Evolutionary conservation across 2,113 vertebrate species (phyloP).

Genomic region (Leucopsar rothschildi): DNA sequence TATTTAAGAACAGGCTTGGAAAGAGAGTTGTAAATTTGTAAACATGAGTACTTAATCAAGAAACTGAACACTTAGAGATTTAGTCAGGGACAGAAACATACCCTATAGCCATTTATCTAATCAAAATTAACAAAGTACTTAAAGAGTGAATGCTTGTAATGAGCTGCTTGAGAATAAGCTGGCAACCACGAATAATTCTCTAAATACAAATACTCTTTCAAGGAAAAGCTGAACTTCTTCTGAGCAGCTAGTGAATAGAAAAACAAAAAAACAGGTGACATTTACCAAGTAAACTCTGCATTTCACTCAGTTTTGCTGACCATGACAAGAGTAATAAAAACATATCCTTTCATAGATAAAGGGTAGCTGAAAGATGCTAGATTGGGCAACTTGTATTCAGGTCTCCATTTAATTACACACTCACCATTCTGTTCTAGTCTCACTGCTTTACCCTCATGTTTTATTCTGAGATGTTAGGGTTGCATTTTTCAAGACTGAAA

Average conservation of each 20-base stretch:
- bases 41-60: conserved; percentile 23
- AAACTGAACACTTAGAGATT: conserved; percentile 14
- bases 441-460: not conserved
- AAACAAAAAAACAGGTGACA: conserved; percentile 40
- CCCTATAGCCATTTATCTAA: conserved; percentile 48
- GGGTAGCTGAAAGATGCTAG: not conserved
- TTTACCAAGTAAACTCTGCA: conserved; percentile 19
- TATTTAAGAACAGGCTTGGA: not conserved
- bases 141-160: conserved; percentile 2
- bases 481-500: conserved; percentile 18
- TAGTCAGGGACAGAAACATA: not conserved
- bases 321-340: not conserved
- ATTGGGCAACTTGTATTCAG: not conserved
- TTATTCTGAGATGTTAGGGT: not conserved
- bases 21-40: conserved; percentile 15
- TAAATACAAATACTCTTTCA: conserved; percentile 39
- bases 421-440: not conserved
- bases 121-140: conserved; percentile 57
- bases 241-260: not conserved
- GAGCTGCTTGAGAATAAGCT: conserved; percentile 37
- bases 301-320: conserved; percentile 13
- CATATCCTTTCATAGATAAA: not conserved
- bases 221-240: conserved; percentile 29
- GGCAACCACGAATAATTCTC: conserved; percentile 1
- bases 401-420: not conserved